Base-by-base conservation (phyloP, 2,797 vertebrate genomes). In the Pangasius macronema region DNA sequence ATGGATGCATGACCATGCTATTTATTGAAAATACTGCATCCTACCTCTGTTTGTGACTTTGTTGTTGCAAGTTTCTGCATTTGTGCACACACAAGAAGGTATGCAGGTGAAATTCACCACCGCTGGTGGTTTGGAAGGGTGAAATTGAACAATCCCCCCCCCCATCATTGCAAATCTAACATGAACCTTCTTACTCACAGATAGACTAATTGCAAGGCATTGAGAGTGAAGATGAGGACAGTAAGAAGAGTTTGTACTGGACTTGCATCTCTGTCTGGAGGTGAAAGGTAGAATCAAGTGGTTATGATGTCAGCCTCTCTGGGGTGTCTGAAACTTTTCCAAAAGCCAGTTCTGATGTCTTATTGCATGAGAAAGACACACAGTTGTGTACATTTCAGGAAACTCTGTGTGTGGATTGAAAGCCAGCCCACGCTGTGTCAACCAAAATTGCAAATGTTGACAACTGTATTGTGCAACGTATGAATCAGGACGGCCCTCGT, bases 401-500 rank as follows among this genome's bases (percentile, higher is more conserved):
- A 20, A 76, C 10, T n/a, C 51, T 75, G 39, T 24, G 61, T 63
- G 82, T 39, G 55, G 53, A 85, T 18, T 85, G 65, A 39, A 90
- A 86, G 80, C 67, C 33, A 67, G 39, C 73, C 59, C 53, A 82
- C 65, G n/a, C 42, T 5, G 68, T 83, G 79, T 39, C 70, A 79
- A 61, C 10, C 73, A 59, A 72, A 80, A 80, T 46, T 3, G 16
- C n/a, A n/a, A 30, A 46, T 33, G 76, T 80, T 81, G 82, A 84
- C 75, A 84, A 33, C 10, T 5, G 61, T 20, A 80, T 84, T 87
- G 72, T 87, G 86, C 3, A 59, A 70, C 2, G 13, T 57, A 55
- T 59, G 42, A 87, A 61, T 81, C 55, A 83, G 72, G 73, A 46
- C 46, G 22, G 81, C 27, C 39, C 57, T 83, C 76, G n/a, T 79